phyloP scores from a whole-genome alignment of 2,888 invertebrate species.

The Subacronicta megacephala region DNA sequence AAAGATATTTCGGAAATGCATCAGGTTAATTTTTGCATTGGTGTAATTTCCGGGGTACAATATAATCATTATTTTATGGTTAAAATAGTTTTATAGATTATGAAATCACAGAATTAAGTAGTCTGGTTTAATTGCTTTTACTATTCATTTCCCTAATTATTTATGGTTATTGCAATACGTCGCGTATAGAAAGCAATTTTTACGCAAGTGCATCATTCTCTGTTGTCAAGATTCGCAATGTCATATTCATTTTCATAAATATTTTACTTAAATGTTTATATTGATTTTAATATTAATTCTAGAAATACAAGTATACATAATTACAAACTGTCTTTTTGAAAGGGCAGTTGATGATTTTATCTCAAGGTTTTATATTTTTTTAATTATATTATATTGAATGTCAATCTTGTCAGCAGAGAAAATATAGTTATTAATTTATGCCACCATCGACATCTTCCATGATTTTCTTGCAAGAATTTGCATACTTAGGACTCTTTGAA shows the following conservation, averaged over 20 bases:
- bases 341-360: slow-evolving; percentile 24
- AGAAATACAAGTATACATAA: slow-evolving; percentile 44
- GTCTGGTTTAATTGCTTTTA: slow-evolving; percentile 31
- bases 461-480: slow-evolving; percentile 18
- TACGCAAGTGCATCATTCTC: slow-evolving; percentile 38
- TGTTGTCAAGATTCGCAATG: slow-evolving; percentile 52
- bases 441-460: slow-evolving; percentile 19
- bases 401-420: slow-evolving; percentile 50
- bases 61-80: slow-evolving; percentile 48
- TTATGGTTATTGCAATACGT: slow-evolving; percentile 17
- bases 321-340: slow-evolving; percentile 31
- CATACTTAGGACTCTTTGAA: slow-evolving; percentile 23
- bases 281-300: slow-evolving; percentile 49
- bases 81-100: slow-evolving; percentile 41
- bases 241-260: slow-evolving; percentile 46
- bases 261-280: slow-evolving; percentile 53
- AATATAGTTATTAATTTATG: slow-evolving; percentile 9
- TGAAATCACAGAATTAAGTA: slow-evolving; percentile 56
- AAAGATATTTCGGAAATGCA: slow-evolving; percentile 37
- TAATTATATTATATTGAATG: slow-evolving; percentile 37
- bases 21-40: slow-evolving; percentile 33
- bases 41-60: slow-evolving; percentile 40
- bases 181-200: slow-evolving; percentile 13
- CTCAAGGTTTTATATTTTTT: slow-evolving; percentile 27
- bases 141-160: slow-evolving; percentile 17